Conservation (phyloP, 2,888 invertebrate genomes). For the Lasiommata megera region DNA sequence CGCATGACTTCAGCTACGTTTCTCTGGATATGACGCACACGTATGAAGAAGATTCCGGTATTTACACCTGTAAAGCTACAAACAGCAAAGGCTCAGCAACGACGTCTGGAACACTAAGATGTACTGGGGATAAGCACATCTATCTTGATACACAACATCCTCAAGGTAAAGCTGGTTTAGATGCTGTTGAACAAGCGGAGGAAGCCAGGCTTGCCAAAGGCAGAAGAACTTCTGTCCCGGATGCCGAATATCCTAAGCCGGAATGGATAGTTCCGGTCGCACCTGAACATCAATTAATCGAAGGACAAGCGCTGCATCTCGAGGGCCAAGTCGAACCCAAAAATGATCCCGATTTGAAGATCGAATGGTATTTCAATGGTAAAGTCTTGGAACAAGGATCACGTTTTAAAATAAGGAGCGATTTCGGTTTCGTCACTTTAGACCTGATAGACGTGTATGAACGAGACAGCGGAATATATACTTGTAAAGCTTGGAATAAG, state of each 20-base stretch:
- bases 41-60: slow-evolving; percentile 95
- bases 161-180: slow-evolving; percentile 94
- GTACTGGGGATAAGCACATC: slow-evolving; percentile 89
- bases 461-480: slow-evolving; percentile 96
- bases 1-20: slow-evolving; percentile 97
- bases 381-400: slow-evolving; percentile 93
- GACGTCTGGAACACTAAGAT: slow-evolving; percentile 93
- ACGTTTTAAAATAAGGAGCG: slow-evolving; percentile 94
- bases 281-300: slow-evolving; percentile 89
- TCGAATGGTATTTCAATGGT: slow-evolving; percentile 97
- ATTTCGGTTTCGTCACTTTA: slow-evolving; percentile 97
- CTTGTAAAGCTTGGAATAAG: slow-evolving; percentile 94
- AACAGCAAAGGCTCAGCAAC: slow-evolving; percentile 94
- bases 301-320: slow-evolving; percentile 93
- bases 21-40: slow-evolving; percentile 93
- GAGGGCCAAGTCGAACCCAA: slow-evolving; percentile 98
- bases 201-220: slow-evolving; percentile 88
- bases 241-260: slow-evolving; percentile 90
- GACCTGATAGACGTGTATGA: slow-evolving; percentile 96
- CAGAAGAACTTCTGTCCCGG: slow-evolving; percentile 86
- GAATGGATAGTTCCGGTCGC: slow-evolving; percentile 92
- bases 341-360: slow-evolving; percentile 93
- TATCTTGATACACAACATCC: slow-evolving; percentile 96
- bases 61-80: slow-evolving; percentile 94
- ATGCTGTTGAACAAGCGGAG: slow-evolving; percentile 94